These are phyloP conservation scores for Polymixis lichenea DNA, from an alignment of 2,888 invertebrate species.

Conservation along the genomic window DNA sequence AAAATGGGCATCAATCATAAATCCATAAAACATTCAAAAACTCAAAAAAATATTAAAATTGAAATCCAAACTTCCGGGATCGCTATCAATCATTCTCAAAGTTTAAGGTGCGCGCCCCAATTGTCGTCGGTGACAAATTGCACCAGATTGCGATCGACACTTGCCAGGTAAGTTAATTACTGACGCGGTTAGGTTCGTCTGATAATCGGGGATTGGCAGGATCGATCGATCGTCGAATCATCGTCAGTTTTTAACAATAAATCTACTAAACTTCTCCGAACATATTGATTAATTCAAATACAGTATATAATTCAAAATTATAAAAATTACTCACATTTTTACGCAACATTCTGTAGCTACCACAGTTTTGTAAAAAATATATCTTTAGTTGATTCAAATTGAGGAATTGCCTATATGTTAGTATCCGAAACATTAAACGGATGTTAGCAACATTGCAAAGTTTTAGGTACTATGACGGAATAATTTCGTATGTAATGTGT, in stretches of 20 bases:
- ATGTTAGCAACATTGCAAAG: not conserved
- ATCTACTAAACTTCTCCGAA: not conserved
- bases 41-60: slow-evolving; percentile 30
- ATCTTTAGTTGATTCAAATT: not conserved
- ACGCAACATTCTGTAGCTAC: too few species aligned
- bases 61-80: slow-evolving; percentile 24
- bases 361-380: too few species aligned
- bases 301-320: too few species aligned
- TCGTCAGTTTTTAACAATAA: not conserved
- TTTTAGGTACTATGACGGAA: too few species aligned
- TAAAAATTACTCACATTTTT: too few species aligned
- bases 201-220: slow-evolving; percentile 16
- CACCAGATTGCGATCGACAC: slow-evolving; percentile 58
- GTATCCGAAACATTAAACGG: not conserved
- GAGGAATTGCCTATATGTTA: not conserved
- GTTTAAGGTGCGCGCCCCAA: slow-evolving; percentile 61
- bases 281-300: not conserved
- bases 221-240: too few species aligned
- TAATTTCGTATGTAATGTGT: too few species aligned
- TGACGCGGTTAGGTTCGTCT: slow-evolving; percentile 1
- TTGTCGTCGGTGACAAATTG: slow-evolving; percentile 67
- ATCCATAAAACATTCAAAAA: not conserved
- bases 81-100: slow-evolving; percentile 52
- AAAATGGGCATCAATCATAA: not conserved
- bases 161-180: slow-evolving; percentile 52